These are phyloP conservation scores for Alces alces DNA, from an alignment of 2,113 vertebrate genomes.

Conservation along the genomic window DNA sequence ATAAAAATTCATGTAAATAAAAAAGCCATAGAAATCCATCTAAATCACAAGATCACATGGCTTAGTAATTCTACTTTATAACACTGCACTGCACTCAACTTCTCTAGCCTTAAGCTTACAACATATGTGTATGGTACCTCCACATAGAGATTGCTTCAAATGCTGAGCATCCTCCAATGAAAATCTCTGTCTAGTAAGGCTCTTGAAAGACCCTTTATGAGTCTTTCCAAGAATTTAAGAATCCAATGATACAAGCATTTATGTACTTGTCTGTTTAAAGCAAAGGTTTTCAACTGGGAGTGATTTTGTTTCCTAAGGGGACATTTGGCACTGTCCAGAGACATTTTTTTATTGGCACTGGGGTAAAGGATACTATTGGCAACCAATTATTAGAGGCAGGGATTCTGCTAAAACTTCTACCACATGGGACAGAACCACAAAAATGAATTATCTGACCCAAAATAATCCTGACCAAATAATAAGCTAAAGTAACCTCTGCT, in stretches of 20 bases:
- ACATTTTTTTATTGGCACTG: background rate
- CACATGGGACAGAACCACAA: background rate
- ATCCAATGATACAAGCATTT: background rate
- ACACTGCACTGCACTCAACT: background rate
- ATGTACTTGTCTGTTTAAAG: background rate
- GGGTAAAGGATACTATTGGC: background rate
- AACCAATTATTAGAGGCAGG: background rate
- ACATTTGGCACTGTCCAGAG: background rate
- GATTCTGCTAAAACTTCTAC: background rate
- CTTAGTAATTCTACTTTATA: background rate
- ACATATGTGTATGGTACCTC: background rate
- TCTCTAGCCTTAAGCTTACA: background rate
- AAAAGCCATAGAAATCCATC: constrained; percentile 29
- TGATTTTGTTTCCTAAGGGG: background rate
- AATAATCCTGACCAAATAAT: background rate
- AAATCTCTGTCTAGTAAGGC: background rate
- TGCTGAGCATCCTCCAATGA: background rate
- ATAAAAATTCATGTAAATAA: constrained; percentile 55
- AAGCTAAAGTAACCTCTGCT: background rate
- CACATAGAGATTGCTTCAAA: background rate
- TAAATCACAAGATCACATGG: background rate
- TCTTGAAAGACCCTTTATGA: background rate
- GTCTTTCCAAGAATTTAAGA: background rate
- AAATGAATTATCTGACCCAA: background rate
- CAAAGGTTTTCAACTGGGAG: background rate